Evolutionary conservation across 2,888 invertebrate species (phyloP).

Genomic region (Cacoxenus indagator): DNA sequence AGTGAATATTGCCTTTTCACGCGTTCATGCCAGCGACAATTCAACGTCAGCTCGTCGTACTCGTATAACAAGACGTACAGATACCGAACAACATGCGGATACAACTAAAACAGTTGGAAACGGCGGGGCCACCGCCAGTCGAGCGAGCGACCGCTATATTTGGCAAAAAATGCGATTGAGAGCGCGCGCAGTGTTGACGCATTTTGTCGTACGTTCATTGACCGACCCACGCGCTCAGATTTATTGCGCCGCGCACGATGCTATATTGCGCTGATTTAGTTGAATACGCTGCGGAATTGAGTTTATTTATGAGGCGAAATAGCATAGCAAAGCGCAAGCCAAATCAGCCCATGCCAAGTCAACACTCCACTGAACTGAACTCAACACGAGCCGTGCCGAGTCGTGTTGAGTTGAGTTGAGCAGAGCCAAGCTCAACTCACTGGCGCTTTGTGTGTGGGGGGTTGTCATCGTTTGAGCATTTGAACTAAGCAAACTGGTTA

Average conservation of each 20-base stretch:
- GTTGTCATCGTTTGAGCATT: conserved; percentile 51
- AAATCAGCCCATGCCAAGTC: conserved; percentile 17
- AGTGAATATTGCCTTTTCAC: neutral
- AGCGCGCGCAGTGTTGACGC: neutral
- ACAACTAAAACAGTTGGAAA: neutral
- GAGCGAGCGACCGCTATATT: conserved; percentile 5
- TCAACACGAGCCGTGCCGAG: neutral
- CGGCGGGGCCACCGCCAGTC: neutral
- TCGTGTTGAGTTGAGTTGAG: neutral
- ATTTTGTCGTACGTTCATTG: conserved; percentile 18
- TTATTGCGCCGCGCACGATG: conserved; percentile 50
- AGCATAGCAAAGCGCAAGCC: conserved; percentile 25
- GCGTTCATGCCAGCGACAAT: neutral
- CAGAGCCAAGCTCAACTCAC: neutral
- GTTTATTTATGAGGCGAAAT: conserved; percentile 43
- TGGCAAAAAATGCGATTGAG: neutral
- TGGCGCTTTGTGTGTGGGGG: conserved; percentile 24
- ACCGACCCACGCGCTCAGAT: conserved; percentile 55
- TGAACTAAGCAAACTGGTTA: neutral
- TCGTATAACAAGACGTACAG: neutral
- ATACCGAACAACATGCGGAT: neutral
- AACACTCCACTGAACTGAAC: neutral
- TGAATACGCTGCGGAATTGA: conserved; percentile 29
- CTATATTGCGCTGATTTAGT: conserved; percentile 37
- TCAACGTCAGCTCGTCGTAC: neutral